Evolutionary conservation across 1,140 invertebrate genomes (phyloP).

Genomic region (Euwallacea similis): DNA sequence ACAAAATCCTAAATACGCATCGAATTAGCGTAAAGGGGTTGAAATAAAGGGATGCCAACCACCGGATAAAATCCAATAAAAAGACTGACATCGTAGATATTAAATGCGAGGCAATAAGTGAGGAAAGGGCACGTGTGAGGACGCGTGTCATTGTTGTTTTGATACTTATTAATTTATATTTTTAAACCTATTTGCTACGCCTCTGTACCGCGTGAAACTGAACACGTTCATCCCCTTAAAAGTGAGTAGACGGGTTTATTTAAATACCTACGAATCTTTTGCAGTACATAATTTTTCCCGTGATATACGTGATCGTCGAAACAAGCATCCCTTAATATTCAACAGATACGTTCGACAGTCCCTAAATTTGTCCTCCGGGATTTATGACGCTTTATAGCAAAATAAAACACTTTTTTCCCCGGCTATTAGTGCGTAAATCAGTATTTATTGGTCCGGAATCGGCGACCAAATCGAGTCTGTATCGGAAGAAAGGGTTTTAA

Average conservation of each 20-base stretch:
- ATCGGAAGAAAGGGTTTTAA: conserved; percentile 46
- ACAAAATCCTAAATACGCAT: conserved; percentile 20
- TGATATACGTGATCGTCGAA: not conserved
- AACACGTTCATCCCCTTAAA: too few relatives aligned
- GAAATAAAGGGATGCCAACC: conserved; percentile 15
- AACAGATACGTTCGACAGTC: conserved; percentile 29
- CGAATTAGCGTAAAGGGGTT: conserved; percentile 22
- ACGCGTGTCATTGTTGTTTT: not conserved
- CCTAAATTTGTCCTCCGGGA: conserved; percentile 31
- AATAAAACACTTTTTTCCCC: conserved; percentile 50
- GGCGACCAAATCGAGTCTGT: conserved; percentile 41
- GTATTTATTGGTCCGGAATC: conserved; percentile 50
- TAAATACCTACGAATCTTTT: not conserved
- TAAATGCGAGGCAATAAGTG: not conserved
- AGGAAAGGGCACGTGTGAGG: not conserved
- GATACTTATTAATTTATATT: conserved; percentile 10
- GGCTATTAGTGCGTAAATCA: conserved; percentile 50
- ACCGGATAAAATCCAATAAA: conserved; percentile 21
- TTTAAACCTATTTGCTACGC: conserved; percentile 11
- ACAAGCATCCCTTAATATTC: conserved; percentile 21
- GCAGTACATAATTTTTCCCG: not conserved
- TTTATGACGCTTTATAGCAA: conserved; percentile 49
- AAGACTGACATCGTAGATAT: conserved; percentile 15
- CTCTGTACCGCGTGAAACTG: too few relatives aligned
- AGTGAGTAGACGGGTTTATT: not conserved